phyloP scores from a whole-genome alignment of 2,113 vertebrate genomes.

The Scolopax mira region DNA sequence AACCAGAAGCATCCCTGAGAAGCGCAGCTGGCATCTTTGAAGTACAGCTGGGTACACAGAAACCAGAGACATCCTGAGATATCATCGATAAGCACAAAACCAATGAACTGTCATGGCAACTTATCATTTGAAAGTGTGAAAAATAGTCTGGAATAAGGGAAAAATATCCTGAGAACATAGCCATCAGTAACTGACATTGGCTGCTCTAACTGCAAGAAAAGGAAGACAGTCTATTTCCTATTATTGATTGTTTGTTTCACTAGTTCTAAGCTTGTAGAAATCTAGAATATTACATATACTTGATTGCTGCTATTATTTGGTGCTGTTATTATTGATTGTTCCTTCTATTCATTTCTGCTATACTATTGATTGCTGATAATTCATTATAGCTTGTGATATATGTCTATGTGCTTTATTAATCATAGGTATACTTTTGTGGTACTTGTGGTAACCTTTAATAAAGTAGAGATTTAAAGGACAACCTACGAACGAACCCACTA shows the following conservation, averaged over 20 bases:
- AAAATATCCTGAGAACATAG: not conserved
- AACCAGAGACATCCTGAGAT: not conserved
- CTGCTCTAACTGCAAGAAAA: not conserved
- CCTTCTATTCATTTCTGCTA: not conserved
- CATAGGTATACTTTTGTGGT: not conserved
- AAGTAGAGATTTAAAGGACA: not conserved
- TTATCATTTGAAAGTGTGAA: not conserved
- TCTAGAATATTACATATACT: not conserved
- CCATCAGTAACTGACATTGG: not conserved
- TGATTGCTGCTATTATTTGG: not conserved
- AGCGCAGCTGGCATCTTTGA: not conserved
- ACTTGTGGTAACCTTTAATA: not conserved
- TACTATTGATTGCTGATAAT: not conserved
- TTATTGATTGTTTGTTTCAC: not conserved
- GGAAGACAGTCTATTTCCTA: not conserved
- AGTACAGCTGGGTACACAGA: not conserved
- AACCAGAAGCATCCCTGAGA: not conserved
- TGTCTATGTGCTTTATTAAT: not conserved
- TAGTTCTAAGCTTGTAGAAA: not conserved
- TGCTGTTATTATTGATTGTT: not conserved
- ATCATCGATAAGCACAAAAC: not conserved
- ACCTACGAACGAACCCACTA: rapidly evolving
- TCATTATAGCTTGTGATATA: not conserved
- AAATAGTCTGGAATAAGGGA: not conserved
- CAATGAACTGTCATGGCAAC: not conserved